A percentile compares a stretch with the other conserved stretches of the same genome.
Conservation (phyloP, 53 echinoderm and acorn worm species). For the Arbacia lixula region DNA sequence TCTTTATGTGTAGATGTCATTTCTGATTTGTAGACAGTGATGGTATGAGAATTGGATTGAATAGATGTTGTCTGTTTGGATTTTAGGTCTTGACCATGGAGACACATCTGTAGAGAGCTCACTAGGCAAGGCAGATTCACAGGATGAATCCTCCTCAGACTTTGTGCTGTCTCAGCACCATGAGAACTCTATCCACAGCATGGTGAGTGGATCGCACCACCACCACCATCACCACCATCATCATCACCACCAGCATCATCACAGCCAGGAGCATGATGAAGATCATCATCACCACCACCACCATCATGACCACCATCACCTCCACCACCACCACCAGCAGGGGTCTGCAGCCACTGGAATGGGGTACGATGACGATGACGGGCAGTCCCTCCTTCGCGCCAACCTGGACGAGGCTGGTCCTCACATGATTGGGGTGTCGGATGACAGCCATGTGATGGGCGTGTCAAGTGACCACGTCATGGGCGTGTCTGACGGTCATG, state of each 20-base stretch:
- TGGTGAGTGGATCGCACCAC: constrained; percentile 66
- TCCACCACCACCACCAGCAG: constrained; percentile 56
- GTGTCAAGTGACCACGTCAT: constrained; percentile 43
- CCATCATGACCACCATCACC: constrained; percentile 47
- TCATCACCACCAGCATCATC: constrained; percentile 41
- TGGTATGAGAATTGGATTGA: too few relatives aligned
- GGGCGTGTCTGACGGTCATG: constrained; percentile 40
- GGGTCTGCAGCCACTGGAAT: constrained; percentile 65
- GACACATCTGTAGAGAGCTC: constrained; percentile 46
- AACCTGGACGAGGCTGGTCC: constrained; percentile 71
- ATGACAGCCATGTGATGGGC: constrained; percentile 47
- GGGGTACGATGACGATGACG: constrained; percentile 46
- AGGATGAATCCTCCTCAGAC: constrained; percentile 65
- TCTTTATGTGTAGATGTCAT: too few relatives aligned
- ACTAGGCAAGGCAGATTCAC: constrained; percentile 54
- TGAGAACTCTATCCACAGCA: constrained; percentile 72
- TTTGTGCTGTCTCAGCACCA: constrained; percentile 79
- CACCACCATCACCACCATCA: constrained; percentile 53
- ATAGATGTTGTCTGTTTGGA: too few relatives aligned
- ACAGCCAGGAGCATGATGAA: too few relatives aligned
- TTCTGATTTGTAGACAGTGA: too few relatives aligned
- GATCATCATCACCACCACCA: constrained; percentile 1
- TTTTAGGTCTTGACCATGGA: constrained; percentile 66
- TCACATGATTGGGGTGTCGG: constrained; percentile 61
- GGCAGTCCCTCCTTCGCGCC: constrained; percentile 86